Percentiles rank a stretch among this genome's conserved stretches.
Conservation (phyloP, 2,797 vertebrate species). For the Premnoplex brunnescens region DNA sequence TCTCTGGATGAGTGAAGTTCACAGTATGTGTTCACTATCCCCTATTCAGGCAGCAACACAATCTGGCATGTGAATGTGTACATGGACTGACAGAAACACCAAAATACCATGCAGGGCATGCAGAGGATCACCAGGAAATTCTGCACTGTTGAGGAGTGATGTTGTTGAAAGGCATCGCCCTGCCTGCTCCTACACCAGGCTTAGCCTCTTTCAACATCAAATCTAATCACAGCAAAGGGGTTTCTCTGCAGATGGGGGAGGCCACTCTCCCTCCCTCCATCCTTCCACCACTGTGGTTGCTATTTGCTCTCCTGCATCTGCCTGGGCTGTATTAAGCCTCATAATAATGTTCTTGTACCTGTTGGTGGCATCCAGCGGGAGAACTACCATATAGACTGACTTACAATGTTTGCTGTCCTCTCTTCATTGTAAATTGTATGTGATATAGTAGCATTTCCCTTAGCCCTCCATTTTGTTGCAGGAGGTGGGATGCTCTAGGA, state of each 20-base stretch:
- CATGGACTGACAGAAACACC: conserved; percentile 24
- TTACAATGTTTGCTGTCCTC: neutral
- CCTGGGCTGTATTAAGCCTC: neutral
- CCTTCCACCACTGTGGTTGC: neutral
- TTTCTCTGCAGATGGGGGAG: neutral
- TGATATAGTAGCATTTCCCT: neutral
- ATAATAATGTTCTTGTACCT: neutral
- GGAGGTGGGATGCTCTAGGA: conserved; percentile 44
- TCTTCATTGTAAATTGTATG: neutral
- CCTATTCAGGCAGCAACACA: neutral
- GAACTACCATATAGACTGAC: neutral
- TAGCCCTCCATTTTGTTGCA: conserved; percentile 46
- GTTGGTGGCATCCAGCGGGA: neutral
- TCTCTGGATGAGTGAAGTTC: neutral
- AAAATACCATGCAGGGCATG: neutral
- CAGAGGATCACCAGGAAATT: conserved; percentile 8
- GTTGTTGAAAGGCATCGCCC: neutral
- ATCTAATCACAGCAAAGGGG: neutral
- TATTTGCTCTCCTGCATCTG: neutral
- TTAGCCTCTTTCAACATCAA: neutral
- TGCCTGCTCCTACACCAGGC: neutral
- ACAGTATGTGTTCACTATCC: neutral
- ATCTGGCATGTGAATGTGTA: neutral
- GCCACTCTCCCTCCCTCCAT: neutral
- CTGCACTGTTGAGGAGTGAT: neutral